phyloP scores from a whole-genome alignment of 2,113 vertebrate genomes.

The Mixornis gularis region DNA sequence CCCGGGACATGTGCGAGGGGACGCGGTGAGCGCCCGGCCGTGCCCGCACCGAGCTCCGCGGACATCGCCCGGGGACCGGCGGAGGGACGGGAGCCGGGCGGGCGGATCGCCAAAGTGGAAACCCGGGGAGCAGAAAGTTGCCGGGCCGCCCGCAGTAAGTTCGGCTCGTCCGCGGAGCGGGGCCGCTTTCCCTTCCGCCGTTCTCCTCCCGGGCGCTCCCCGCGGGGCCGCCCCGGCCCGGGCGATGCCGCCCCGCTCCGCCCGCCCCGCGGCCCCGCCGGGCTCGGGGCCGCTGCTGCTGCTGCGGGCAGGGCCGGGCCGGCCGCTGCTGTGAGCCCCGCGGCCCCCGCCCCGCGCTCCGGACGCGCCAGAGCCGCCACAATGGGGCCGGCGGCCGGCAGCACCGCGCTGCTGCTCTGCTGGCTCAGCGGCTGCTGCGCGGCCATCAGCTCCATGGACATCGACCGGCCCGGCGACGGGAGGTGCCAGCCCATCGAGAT shows the following conservation, averaged over 20 bases:
- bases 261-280: too few relatives aligned
- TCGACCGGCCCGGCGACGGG: constrained; percentile 86
- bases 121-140: constrained; percentile 14
- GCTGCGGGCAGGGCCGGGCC: too few relatives aligned
- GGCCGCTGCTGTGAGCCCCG: neutral
- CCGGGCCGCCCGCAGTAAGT: constrained; percentile 26
- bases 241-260: too few relatives aligned
- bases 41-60: accelerated
- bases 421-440: constrained; percentile 58
- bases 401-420: neutral
- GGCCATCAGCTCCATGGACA: constrained; percentile 88
- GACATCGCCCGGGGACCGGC: neutral
- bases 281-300: too few relatives aligned
- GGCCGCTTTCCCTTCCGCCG: neutral
- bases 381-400: neutral
- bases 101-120: neutral
- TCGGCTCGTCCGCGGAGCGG: neutral
- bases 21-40: neutral
- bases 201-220: neutral
- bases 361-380: neutral
- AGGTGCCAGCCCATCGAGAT: constrained; percentile 91
- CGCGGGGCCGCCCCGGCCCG: neutral
- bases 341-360: too few relatives aligned
- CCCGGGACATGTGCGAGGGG: neutral
- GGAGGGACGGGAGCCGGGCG: neutral